Evolutionary conservation across 2,888 invertebrate genomes (phyloP).

Genomic region (Sipunculus nudus): DNA sequence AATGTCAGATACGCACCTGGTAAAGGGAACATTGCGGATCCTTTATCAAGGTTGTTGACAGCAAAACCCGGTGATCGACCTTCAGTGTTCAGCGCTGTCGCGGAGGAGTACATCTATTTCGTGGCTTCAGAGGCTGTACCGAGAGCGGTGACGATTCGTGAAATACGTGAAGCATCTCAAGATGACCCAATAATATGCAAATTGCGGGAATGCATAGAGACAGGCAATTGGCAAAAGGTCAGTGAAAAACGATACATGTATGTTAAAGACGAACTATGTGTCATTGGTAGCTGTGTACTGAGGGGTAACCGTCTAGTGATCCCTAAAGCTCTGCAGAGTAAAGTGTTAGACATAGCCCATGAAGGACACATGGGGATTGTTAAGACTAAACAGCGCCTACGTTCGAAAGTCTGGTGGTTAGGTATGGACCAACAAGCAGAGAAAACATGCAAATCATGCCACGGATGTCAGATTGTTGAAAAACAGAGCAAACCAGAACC

Average conservation of each 20-base stretch:
- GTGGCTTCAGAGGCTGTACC: neutral
- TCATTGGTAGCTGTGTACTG: conserved; percentile 6
- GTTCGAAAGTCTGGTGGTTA: conserved; percentile 21
- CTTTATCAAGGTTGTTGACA: neutral
- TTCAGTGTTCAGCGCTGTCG: too few species aligned
- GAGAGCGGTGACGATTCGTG: neutral
- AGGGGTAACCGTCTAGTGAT: conserved; percentile 5
- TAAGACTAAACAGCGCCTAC: conserved; percentile 7
- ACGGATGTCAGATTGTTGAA: conserved; percentile 4
- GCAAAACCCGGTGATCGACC: too few species aligned
- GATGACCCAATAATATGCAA: neutral
- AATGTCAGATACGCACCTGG: conserved; percentile 35
- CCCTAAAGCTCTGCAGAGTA: neutral
- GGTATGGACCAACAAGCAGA: conserved; percentile 16
- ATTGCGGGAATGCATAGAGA: neutral
- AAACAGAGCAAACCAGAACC: conserved; percentile 6
- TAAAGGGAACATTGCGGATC: conserved; percentile 28
- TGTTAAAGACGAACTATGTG: conserved; percentile 3
- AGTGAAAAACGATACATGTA: neutral
- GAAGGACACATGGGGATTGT: conserved; percentile 21
- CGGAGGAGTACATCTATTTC: neutral
- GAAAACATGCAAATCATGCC: neutral
- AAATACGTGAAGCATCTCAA: neutral
- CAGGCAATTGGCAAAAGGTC: neutral
- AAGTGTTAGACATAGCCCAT: conserved; percentile 5